A percentile compares a stretch with the other conserved stretches of the same genome.
Evolutionary conservation across 2,888 invertebrate species (phyloP).

Genomic region (Pyrrhosoma nymphula): DNA sequence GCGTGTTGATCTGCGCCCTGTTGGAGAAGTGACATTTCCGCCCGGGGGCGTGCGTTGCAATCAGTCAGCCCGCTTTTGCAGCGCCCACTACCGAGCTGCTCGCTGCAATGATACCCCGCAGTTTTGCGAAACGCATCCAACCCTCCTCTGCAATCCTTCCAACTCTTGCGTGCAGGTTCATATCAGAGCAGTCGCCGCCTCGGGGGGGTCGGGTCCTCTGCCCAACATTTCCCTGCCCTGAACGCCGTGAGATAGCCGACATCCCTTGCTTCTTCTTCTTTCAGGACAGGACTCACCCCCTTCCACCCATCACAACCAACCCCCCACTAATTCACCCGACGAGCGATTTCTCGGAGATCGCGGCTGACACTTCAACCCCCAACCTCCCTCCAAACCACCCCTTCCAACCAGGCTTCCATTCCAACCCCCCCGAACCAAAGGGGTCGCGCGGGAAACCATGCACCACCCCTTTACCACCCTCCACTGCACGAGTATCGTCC

Average conservation of each 20-base stretch:
- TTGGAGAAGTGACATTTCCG: too few relatives aligned
- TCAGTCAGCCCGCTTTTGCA: too few relatives aligned
- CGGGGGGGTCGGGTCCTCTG: too few relatives aligned
- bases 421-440: too few relatives aligned
- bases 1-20: too few relatives aligned
- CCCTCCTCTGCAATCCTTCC: background rate
- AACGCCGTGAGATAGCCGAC: background rate
- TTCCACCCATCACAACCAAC: background rate
- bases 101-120: too few relatives aligned
- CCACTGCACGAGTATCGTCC: background rate
- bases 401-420: too few relatives aligned
- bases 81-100: too few relatives aligned
- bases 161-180: background rate
- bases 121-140: background rate
- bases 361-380: slow-evolving; percentile 1
- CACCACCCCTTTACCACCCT: background rate
- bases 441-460: too few relatives aligned
- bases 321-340: background rate
- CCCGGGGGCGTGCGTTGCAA: too few relatives aligned
- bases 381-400: too few relatives aligned
- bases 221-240: background rate
- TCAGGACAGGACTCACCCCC: background rate
- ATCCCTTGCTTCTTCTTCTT: background rate
- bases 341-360: background rate
- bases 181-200: background rate